Base-by-base conservation (phyloP, 2,797 vertebrate genomes). In the Pelobates cultripes region DNA sequence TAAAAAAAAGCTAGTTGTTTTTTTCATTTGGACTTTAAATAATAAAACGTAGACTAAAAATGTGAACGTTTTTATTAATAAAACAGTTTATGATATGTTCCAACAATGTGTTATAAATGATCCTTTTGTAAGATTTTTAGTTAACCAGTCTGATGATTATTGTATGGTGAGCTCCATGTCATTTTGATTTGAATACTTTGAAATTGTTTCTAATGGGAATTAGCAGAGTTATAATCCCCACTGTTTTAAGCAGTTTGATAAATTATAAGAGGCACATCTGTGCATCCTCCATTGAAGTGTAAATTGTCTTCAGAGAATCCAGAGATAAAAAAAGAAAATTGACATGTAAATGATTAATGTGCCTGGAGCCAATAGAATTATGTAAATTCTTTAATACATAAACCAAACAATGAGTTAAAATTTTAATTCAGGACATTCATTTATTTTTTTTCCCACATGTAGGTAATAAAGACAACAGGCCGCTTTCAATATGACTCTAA, bases 331-430 rank as follows among this genome's bases (percentile, higher is more conserved):
- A 15, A 17, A 70, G 13, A 28, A 28, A 41, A 70, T 44, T 15
- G 42, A 70, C 40, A 70, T 70, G 68, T 70, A 70, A 70, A 42
- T 70, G 14, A 70, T 12, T 7, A 10, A n/a, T 70, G 5, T 70
- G 43, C 42, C 68, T 45, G 41, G 14, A 17, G 43, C 68, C 44
- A 5, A 70, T 15, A 45, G 12, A 70, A 70, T 70, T 13, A 42
- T 70, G 42, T 70, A 44, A 70, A 70, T 60, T 60, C 10, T n/a
- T 60, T 60, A 10, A 60, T 13, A 60, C 4, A 60, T 60, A 13
- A 15, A 4, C 12, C 57, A 15, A 60, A 60, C 15, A 14, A 4
- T 15, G 3, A 14, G 57, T 60, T 60, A 14, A 3, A 14, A 3
- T 13, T 2, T 60, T 60, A 60, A 60, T 60, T n/a, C 15, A 60